Conservation (phyloP, 2,113 vertebrate genomes). For the Eidolon helvum region DNA sequence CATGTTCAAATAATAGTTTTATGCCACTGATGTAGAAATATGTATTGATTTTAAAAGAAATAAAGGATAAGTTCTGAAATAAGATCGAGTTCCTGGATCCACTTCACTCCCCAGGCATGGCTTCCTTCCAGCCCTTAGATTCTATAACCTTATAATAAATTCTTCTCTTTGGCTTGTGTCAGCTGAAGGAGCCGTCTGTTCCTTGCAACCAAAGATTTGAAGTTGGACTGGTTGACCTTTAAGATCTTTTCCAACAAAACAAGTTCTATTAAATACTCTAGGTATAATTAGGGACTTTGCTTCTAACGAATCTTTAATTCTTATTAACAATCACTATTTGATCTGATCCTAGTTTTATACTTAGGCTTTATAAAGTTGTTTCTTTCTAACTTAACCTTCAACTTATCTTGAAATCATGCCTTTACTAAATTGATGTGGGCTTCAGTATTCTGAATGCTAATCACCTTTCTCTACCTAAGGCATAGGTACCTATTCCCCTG, state of each 20-base stretch:
- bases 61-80: background rate
- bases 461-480: constrained; percentile 31
- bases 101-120: background rate
- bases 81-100: background rate
- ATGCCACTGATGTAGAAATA: background rate
- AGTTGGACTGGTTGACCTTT: background rate
- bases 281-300: background rate
- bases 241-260: background rate
- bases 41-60: background rate
- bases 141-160: constrained; percentile 30
- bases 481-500: background rate
- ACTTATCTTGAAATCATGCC: constrained; percentile 57
- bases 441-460: constrained; percentile 55
- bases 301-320: background rate
- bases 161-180: background rate
- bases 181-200: background rate
- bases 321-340: constrained; percentile 37
- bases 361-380: constrained; percentile 7
- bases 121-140: background rate
- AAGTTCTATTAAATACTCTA: background rate
- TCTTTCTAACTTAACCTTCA: constrained; percentile 51
- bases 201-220: background rate
- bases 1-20: background rate
- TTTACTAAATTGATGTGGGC: background rate
- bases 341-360: constrained; percentile 42